Base-by-base conservation (phyloP, 2,797 vertebrate species). In the Cyclura pinguis region DNA sequence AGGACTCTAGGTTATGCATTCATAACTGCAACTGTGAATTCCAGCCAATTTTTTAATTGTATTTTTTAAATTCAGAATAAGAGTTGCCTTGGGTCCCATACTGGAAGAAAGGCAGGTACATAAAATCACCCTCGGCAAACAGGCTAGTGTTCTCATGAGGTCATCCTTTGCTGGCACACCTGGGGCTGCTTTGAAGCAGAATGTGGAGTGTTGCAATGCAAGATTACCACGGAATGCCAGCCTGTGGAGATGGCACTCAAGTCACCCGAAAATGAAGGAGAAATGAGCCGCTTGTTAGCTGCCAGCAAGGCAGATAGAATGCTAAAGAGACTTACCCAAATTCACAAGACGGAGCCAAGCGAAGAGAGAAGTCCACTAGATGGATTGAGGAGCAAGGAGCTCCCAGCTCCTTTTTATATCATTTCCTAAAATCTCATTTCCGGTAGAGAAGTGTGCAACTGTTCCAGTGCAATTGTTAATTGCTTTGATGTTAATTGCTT, bases 301-400 rank as follows among this genome's bases (percentile, higher is more conserved):
- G 35, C 6, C 29, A 9, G 3, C 84, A 24, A 6, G n/a, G 35
- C 0, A 22, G 69, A 42, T 4, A n/a, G 35, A 18, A 1, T 24
- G 0, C 29, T 3, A 1, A 85, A 52, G 27, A 62, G 78, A 76
- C 89, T 90, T 69, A 91, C 90, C 90, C 8, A 12, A 87, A 59
- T 35, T 2, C 14, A 55, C 13, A 0, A 47, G 73, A 35, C 2
- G n/a, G 59, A 52, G 64, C 5, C 0, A 13, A 4, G 12, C 2
- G 5, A n/a, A 57, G 80, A 29, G 29, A 1, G 3, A 20, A 29
- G 13, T 72, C 7, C 35, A 14, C 32, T 3, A 9, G 73, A 32
- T 6, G 0, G 18, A 27, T 5, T 57, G 80, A 67, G 1, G n/a
- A 22, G 4, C 7, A 4, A 38, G 3, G 4, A 6, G 18, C 62